These are phyloP conservation scores for Calephelis perditalis DNA, from an alignment of 2,888 invertebrate genomes.

Conservation along the genomic window DNA sequence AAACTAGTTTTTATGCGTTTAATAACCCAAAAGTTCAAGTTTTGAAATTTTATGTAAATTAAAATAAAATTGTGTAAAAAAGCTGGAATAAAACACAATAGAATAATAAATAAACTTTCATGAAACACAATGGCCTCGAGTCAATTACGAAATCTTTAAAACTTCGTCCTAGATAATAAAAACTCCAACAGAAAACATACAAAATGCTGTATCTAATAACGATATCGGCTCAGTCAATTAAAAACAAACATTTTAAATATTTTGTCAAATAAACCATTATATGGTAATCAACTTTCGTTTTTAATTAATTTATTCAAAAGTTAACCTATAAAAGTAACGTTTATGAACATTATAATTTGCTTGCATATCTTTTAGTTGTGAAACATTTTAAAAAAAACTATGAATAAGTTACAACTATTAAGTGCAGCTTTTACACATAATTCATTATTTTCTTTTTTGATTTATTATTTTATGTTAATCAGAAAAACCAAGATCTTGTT, in stretches of 20 bases:
- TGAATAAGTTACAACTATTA: neutral
- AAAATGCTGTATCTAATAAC: too few relatives aligned
- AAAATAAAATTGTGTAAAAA: too few relatives aligned
- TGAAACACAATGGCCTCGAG: too few relatives aligned
- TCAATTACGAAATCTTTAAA: too few relatives aligned
- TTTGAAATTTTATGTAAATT: too few relatives aligned
- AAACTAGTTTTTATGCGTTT: too few relatives aligned
- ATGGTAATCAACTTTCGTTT: neutral
- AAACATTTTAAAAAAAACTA: neutral
- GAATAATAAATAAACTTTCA: too few relatives aligned
- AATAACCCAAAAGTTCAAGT: too few relatives aligned
- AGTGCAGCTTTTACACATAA: neutral
- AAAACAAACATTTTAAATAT: neutral
- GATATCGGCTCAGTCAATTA: neutral
- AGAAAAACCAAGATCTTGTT: too few relatives aligned
- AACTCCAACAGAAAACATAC: too few relatives aligned
- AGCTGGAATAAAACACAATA: too few relatives aligned
- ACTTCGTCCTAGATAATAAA: too few relatives aligned
- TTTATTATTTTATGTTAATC: neutral
- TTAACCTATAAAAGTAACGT: conserved; percentile 6
- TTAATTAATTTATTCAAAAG: neutral
- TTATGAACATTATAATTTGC: conserved; percentile 4
- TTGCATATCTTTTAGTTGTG: neutral
- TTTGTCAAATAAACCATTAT: neutral
- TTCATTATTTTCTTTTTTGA: neutral